A percentile compares a stretch with the other conserved stretches of the same genome.
Evolutionary conservation across 2,888 invertebrate genomes (phyloP).

Genomic region (Apamea anceps): DNA sequence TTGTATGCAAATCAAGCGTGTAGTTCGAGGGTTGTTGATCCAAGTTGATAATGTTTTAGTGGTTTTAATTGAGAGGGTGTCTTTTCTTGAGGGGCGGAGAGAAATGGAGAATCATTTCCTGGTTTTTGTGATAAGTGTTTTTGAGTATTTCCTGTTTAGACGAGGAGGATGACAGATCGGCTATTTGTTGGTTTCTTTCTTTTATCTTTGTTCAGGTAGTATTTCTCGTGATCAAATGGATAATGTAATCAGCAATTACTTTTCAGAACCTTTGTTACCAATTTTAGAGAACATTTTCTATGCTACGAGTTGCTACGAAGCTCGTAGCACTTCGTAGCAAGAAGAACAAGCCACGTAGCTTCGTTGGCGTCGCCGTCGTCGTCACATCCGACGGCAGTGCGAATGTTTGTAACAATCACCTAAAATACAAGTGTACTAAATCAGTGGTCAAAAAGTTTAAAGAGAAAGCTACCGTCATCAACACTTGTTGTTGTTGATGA

Average conservation of each 20-base stretch:
- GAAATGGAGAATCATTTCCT: conserved; percentile 21
- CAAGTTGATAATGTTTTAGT: conserved; percentile 66
- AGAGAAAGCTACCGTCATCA: not conserved
- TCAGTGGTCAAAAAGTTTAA: not conserved
- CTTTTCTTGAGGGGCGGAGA: conserved; percentile 49
- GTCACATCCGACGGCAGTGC: not conserved
- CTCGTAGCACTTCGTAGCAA: conserved; percentile 42
- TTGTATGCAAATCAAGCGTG: conserved; percentile 65
- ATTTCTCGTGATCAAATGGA: not conserved
- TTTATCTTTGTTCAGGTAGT: not conserved
- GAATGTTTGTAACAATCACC: not conserved
- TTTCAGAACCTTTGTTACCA: not conserved
- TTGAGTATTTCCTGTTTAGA: not conserved
- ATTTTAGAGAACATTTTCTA: not conserved
- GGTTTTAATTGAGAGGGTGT: conserved; percentile 62
- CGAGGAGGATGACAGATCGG: not conserved
- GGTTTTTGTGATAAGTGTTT: not conserved
- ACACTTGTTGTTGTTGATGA: not conserved
- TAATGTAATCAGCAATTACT: not conserved
- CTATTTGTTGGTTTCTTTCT: not conserved
- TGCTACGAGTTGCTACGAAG: conserved; percentile 41
- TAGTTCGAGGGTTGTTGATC: conserved; percentile 55
- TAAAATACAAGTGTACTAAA: not conserved
- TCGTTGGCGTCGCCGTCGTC: not conserved
- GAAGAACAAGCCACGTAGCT: conserved; percentile 5